A percentile compares a stretch with the other conserved stretches of the same genome.
These are phyloP conservation scores for Entosphenus tridentatus DNA, from an alignment of 2,113 vertebrate genomes.

Conservation along the genomic window DNA sequence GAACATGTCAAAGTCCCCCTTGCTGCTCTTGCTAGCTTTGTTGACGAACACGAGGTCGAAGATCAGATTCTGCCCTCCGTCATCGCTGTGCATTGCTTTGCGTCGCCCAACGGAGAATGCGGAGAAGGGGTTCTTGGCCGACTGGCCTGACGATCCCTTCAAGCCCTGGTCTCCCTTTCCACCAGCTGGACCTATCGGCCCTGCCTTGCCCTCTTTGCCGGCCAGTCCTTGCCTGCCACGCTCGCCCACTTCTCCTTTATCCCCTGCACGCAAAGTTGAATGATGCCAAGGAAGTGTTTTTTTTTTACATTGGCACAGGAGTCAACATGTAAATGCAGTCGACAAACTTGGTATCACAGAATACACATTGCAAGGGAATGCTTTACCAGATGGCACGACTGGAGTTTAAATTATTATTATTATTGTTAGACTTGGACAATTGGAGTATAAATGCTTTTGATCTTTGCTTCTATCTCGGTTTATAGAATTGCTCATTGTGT, in stretches of 20 bases:
- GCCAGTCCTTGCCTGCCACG: not conserved
- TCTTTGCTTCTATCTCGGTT: too few species aligned
- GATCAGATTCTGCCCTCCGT: not conserved
- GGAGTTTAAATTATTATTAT: too few species aligned
- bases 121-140: not conserved
- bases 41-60: conserved; percentile 8
- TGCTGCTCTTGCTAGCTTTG: not conserved
- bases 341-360: too few species aligned
- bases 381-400: too few species aligned
- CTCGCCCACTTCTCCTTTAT: conserved; percentile 7
- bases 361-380: too few species aligned
- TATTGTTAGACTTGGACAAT: too few species aligned
- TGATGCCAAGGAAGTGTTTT: too few species aligned
- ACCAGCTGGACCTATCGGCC: not conserved
- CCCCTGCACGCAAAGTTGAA: not conserved
- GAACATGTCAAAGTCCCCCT: conserved; percentile 8
- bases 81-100: conserved; percentile 3
- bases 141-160: not conserved
- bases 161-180: conserved; percentile 4
- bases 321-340: too few species aligned
- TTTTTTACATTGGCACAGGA: too few species aligned
- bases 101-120: conserved; percentile 7
- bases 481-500: too few species aligned
- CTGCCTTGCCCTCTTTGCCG: not conserved
- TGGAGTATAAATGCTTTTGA: too few species aligned